Evolutionary conservation across 2,797 vertebrate genomes (phyloP).

Genomic region (Rhinophrynus dorsalis): DNA sequence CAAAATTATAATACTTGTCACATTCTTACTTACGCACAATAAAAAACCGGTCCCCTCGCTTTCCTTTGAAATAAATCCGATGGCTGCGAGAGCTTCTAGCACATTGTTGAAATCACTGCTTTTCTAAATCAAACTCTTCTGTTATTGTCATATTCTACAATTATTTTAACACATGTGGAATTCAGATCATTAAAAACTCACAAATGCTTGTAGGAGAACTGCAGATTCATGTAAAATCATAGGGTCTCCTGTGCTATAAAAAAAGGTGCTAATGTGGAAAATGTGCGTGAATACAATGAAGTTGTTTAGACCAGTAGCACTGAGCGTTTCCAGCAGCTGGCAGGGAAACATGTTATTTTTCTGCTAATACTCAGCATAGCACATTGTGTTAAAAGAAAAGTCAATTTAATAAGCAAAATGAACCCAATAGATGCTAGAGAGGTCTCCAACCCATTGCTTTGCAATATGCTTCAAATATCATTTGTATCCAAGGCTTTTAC

Average conservation of each 20-base stretch:
- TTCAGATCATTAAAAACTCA: neutral
- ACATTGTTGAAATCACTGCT: neutral
- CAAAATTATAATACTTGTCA: neutral
- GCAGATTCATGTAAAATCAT: neutral
- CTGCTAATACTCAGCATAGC: constrained; percentile 14
- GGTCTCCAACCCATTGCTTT: no score
- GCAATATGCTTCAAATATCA: no score
- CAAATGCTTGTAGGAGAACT: neutral
- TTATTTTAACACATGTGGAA: neutral
- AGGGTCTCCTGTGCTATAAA: neutral
- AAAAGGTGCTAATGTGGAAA: neutral
- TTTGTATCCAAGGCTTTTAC: no score
- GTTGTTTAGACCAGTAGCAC: neutral
- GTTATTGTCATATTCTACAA: neutral
- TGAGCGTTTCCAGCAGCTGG: neutral
- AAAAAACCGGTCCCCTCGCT: no score
- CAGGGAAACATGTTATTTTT: constrained; percentile 6
- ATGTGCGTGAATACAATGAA: neutral
- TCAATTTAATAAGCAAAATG: no score
- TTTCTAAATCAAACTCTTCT: neutral
- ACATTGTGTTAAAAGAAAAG: neutral
- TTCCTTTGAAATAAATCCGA: neutral
- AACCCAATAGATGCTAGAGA: no score
- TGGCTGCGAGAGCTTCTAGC: neutral
- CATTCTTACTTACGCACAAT: neutral